Base-by-base conservation (phyloP, 1,140 invertebrate species). In the Dreissena rostriformis region DNA sequence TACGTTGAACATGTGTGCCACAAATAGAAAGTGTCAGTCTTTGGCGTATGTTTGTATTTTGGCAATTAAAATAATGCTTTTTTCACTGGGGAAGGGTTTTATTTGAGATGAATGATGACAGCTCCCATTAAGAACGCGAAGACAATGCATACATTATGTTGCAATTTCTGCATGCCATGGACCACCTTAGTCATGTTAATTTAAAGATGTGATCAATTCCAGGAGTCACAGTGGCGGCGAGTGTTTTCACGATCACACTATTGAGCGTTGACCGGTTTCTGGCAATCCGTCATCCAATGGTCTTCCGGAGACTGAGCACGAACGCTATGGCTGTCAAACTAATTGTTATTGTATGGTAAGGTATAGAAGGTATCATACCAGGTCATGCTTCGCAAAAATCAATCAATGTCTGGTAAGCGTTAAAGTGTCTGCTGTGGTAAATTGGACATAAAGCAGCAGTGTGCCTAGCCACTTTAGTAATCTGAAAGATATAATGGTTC, bases 251-350 rank as follows among this genome's bases (percentile, higher is more conserved):
- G 0, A 96, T 97, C 78, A 96, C 96, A 0, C 96, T 96, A 0
- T 96, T 97, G 95, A 96, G 96, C 53, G 94, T 97, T 26, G 96
- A 97, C 90, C 94, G 96, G 52, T 96, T 96, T 88, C 91, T 97
- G 63, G 96, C 96, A 11, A 97, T 97, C 86, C 95, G 96, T 61
- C 96, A 96, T 91, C 96, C 96, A 0, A 95, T 97, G 76, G 94
- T 95, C 15, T 95, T 96, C 87, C 94, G 95, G 63, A 94, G 95
- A 91, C 93, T 96, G 73, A 95, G 95, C n/a, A 95, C 95, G 5
- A 96, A 96, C 0, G 94, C 95, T 51, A 91, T 49, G 87, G 93
- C 28, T 51, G 29, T 79, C 0, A 82, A 73, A 61, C 73, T 94
- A 1, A 96, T 97, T 22, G 89, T 94, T 0, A 88, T 94, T 0